Base-by-base conservation (phyloP, 2,888 invertebrate genomes). In the Cephus sareptanus region DNA sequence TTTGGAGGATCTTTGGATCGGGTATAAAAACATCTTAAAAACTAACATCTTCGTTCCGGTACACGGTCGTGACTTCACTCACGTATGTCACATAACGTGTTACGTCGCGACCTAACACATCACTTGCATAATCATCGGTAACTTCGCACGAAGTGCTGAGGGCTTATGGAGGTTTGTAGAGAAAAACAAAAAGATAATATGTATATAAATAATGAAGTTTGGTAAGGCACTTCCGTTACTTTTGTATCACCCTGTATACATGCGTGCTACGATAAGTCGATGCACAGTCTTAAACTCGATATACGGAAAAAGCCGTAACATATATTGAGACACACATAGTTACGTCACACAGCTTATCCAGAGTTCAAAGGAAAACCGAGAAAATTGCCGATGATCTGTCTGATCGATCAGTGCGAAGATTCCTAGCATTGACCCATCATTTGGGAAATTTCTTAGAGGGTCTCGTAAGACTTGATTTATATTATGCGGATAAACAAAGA, bases 1-100 rank as follows among this genome's bases (percentile, higher is more conserved):
- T 83, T 82, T 81, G 75, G 79, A 83, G 84, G 84, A 84, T 89
- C 89, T 89, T 89, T 87, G 87, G 81, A 81, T 80, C 83, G 76
- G 85, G 83, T 74, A 74, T 74, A 74, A 74, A 74, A 89, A 86
- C 80, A 81, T 81, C 84, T 88, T 89, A 89, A 56, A 79, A 79
- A 78, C 86, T 88, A 87, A 34, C 12, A 9, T 31, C 71, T 71
- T 71, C 56, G 56, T 71, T 33, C 33, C 15, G 31, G 31, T 71
- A 71, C 15, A 31, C 1, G 71, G 34, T 71, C 33, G 71, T 30
- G 23, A 31, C 23, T 56, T 56, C 23, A 23, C 23, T 56, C 23
- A 23, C 23, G 6, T 40, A 9, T 9, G 56, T 56, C 56, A 23
- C 56, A 9, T 6, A 56, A 1, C 6, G 40, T 6, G 6, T 15